Percentiles rank a stretch among this genome's conserved stretches.
These are phyloP conservation scores for Acleris sparsana DNA, from an alignment of 2,888 invertebrate species.

Conservation along the genomic window DNA sequence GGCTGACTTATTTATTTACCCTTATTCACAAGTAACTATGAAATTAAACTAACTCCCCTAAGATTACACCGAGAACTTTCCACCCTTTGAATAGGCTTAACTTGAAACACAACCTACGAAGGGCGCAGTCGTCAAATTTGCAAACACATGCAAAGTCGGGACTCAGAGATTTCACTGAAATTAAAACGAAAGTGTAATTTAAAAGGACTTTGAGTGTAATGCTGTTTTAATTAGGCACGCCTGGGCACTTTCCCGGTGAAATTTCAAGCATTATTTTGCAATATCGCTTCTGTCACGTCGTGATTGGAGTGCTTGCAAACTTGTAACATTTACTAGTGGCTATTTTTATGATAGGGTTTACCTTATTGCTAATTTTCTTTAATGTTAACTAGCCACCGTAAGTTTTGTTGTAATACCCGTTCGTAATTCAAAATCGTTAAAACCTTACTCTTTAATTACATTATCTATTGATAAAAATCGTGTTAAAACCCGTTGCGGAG, in stretches of 20 bases:
- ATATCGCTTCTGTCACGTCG: conserved; percentile 7
- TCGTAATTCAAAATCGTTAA: no score
- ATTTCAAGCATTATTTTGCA: not conserved
- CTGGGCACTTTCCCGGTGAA: not conserved
- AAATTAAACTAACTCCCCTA: conserved; percentile 45
- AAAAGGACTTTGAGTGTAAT: conserved; percentile 13
- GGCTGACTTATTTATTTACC: conserved; percentile 26
- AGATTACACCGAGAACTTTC: conserved; percentile 52
- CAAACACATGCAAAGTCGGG: conserved; percentile 1
- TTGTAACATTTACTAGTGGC: not conserved
- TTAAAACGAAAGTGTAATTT: conserved; percentile 6
- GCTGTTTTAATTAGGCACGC: conserved; percentile 16
- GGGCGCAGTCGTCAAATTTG: conserved; percentile 16
- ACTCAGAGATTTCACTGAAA: not conserved
- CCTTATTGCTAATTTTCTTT: not conserved
- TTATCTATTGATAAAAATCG: no score
- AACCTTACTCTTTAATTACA: no score
- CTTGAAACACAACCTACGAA: conserved; percentile 41
- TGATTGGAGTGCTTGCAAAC: not conserved
- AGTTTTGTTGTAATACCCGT: no score
- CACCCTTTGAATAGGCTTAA: conserved; percentile 50
- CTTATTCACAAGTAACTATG: conserved; percentile 44
- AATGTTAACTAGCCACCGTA: no score
- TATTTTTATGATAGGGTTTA: not conserved
- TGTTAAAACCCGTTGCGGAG: no score